These are phyloP conservation scores for Formica aserva DNA, from an alignment of 2,888 invertebrate species.

Conservation along the genomic window DNA sequence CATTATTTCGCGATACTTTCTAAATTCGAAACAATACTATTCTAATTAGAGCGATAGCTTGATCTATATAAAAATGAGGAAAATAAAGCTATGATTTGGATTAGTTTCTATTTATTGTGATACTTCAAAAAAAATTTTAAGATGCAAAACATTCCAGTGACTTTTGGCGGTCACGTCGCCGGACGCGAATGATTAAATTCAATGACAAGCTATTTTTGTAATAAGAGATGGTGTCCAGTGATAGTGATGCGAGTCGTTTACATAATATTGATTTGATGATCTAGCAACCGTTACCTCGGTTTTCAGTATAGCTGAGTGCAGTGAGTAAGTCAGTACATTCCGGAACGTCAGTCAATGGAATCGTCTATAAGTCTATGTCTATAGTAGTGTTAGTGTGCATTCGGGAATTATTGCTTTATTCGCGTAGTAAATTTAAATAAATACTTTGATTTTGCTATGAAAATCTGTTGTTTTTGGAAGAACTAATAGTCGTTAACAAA, in stretches of 20 bases:
- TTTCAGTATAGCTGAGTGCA: neutral
- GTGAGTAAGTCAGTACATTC: neutral
- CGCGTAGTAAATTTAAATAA: neutral
- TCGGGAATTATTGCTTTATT: neutral
- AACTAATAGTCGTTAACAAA: conserved; percentile 1
- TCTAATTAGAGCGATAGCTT: no score
- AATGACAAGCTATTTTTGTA: conserved; percentile 30
- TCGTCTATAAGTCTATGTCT: neutral
- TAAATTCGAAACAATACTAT: neutral
- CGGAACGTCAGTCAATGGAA: neutral
- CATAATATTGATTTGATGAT: conserved; percentile 30
- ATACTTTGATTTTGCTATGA: neutral
- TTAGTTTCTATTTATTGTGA: neutral
- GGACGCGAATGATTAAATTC: neutral
- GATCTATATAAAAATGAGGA: neutral
- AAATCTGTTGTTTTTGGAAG: neutral
- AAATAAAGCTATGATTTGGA: neutral
- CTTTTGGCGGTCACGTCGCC: neutral
- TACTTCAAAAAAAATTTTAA: neutral
- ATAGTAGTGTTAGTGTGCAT: neutral
- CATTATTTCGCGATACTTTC: neutral
- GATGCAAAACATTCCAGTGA: neutral
- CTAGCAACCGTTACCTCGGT: neutral
- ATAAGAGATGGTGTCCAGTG: neutral
- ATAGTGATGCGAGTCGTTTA: conserved; percentile 33